Base-by-base conservation (phyloP, 2,888 invertebrate species). In the Tyria jacobaeae region DNA sequence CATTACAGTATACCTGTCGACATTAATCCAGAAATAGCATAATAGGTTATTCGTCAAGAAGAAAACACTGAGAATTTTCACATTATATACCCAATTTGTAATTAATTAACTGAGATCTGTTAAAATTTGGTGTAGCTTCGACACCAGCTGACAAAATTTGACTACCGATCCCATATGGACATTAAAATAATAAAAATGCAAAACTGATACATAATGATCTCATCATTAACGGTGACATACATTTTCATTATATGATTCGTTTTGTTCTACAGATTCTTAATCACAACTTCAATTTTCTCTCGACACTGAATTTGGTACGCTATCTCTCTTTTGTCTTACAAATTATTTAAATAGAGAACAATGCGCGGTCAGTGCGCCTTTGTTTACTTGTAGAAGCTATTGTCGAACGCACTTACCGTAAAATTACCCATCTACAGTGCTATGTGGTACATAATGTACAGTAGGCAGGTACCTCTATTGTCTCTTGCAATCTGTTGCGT, bases 331-430 rank as follows among this genome's bases (percentile, higher is more conserved):
- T 84, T 84, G 82, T 84, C 82, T 86, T 82, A 77, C 76, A 78
- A 78, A 80, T 81, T 80, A 85, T 82, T 80, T 84, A 82, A 84
- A 81, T 81, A 64, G 75, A 82, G 83, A 86, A 89, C 89, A 87
- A 88, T 88, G 84, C 74, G 71, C 76, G 75, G 79, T 80, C 82
- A 82, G 71, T 76, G 64, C 73, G 77, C 81, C 86, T 88, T 87
- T 88, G 87, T 88, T 87, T 85, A 84, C 85, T 81, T 78, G 84
- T 81, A 87, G 85, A 82, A 81, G 80, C 88, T 83, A 91, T 90
- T 91, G 89, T 88, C 83, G 83, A 78, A 84, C 76, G 83, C 88
- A 87, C 82, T 81, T 85, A 90, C 90, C 87, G 91, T 89, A 91
- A 91, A 91, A 91, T 91, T 91, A 88, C 89, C 85, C 81, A 79